Conservation (phyloP, 2,888 invertebrate genomes). For the Gerris lacustris region DNA sequence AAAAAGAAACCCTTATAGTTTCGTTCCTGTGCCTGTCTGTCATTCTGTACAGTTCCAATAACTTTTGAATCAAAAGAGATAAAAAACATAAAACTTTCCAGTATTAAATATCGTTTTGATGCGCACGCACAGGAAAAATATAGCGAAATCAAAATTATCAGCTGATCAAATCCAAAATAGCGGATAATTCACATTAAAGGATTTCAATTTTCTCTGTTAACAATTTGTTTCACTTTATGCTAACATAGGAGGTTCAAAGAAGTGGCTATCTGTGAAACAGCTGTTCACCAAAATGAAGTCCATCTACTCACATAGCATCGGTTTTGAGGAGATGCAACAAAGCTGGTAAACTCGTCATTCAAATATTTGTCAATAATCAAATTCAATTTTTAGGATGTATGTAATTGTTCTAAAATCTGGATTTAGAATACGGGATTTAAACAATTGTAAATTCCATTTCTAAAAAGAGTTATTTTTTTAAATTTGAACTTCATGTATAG, state of each 20-base stretch:
- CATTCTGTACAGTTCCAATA: no score
- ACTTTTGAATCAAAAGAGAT: no score
- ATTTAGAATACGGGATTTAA: neutral
- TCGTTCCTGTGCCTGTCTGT: no score
- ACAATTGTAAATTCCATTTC: neutral
- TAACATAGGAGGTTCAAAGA: slow-evolving; percentile 9
- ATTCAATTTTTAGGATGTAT: neutral
- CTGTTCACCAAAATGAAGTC: slow-evolving; percentile 11
- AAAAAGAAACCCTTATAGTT: no score
- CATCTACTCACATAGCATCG: slow-evolving; percentile 13
- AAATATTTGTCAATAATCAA: neutral
- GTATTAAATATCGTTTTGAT: no score
- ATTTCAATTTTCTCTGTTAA: neutral
- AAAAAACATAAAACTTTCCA: no score
- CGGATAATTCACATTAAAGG: neutral
- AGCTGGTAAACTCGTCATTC: neutral
- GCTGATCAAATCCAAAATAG: no score
- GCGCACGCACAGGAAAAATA: no score
- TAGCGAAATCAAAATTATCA: no score
- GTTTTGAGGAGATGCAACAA: slow-evolving; percentile 8
- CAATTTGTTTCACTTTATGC: neutral
- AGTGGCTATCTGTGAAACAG: slow-evolving; percentile 6
- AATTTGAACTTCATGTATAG: no score
- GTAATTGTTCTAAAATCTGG: neutral
- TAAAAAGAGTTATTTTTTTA: neutral